A percentile compares a stretch with the other conserved stretches of the same genome.
phyloP scores from a whole-genome alignment of 2,113 vertebrate genomes.

The Typhlomys cinereus region DNA sequence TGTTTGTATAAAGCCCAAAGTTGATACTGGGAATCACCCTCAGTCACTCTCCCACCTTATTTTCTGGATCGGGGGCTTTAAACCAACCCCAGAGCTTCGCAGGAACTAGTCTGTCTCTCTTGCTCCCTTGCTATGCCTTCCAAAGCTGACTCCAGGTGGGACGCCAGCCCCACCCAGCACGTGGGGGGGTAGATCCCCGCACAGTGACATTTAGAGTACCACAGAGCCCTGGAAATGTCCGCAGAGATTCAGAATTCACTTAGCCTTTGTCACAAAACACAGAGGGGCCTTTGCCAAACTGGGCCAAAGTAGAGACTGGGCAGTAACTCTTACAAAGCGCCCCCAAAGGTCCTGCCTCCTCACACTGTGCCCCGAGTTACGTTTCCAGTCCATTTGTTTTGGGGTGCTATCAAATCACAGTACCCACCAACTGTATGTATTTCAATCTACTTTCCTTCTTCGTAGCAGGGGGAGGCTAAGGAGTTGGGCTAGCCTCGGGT shows the following conservation, averaged over 20 bases:
- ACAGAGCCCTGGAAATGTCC: too few species aligned
- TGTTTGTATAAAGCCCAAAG: neutral
- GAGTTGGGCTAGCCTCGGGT: too few species aligned
- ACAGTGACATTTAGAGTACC: too few species aligned
- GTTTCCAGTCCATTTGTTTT: fast-evolving
- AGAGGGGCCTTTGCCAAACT: too few species aligned
- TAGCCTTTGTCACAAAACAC: too few species aligned
- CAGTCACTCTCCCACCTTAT: neutral
- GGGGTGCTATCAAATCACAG: too few species aligned
- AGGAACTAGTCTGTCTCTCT: too few species aligned
- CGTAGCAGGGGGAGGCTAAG: neutral
- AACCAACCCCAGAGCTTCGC: neutral
- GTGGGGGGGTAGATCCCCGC: too few species aligned
- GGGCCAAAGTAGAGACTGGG: too few species aligned
- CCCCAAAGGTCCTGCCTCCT: neutral
- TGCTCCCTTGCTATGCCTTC: neutral
- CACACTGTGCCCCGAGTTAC: fast-evolving
- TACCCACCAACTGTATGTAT: neutral
- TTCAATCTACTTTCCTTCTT: neutral
- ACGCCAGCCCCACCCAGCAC: too few species aligned
- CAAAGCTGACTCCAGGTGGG: neutral
- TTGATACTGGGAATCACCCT: neutral
- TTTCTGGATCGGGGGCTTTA: neutral
- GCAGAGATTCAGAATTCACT: too few species aligned
- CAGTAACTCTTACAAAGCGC: too few species aligned